Percentiles rank a stretch among this genome's conserved stretches.
phyloP scores from a whole-genome alignment of 2,888 invertebrate species.

The Volucella inflata region DNA sequence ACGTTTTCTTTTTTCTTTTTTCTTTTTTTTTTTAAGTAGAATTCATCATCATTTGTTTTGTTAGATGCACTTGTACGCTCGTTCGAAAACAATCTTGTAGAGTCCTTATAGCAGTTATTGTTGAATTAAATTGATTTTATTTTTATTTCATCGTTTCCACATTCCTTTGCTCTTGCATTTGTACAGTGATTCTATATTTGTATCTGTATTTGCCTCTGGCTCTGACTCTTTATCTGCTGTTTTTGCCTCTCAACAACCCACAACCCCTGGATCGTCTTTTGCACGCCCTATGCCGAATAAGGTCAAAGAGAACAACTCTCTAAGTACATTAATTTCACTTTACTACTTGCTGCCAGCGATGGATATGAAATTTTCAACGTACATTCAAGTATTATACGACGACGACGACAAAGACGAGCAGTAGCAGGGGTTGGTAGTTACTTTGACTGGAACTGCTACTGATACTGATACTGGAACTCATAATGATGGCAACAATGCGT shows the following conservation, averaged over 20 bases:
- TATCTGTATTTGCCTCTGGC: no score
- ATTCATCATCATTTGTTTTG: slow-evolving; percentile 35
- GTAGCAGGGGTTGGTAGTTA: no score
- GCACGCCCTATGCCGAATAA: slow-evolving; percentile 2
- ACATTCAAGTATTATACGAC: not conserved
- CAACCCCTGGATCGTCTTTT: not conserved
- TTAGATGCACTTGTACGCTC: slow-evolving; percentile 6
- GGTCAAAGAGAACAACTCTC: slow-evolving; percentile 10
- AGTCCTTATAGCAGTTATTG: slow-evolving; percentile 1
- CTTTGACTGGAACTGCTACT: no score
- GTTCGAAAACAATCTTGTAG: not conserved
- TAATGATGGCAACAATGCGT: not conserved
- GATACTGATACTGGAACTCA: no score
- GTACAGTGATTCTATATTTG: no score
- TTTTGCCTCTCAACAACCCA: not conserved
- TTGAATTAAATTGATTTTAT: not conserved
- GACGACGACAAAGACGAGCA: not conserved
- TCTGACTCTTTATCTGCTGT: no score
- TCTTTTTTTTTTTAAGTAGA: not conserved
- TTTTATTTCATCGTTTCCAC: not conserved
- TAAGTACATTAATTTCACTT: slow-evolving; percentile 32
- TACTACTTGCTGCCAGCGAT: slow-evolving; percentile 8
- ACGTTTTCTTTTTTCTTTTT: no score
- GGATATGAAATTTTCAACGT: slow-evolving; percentile 18
- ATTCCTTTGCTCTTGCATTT: not conserved